Evolutionary conservation across 2,113 vertebrate species (phyloP), one percentile per base, ranked within the genome.

Genomic region (Penelope pileata): DNA sequence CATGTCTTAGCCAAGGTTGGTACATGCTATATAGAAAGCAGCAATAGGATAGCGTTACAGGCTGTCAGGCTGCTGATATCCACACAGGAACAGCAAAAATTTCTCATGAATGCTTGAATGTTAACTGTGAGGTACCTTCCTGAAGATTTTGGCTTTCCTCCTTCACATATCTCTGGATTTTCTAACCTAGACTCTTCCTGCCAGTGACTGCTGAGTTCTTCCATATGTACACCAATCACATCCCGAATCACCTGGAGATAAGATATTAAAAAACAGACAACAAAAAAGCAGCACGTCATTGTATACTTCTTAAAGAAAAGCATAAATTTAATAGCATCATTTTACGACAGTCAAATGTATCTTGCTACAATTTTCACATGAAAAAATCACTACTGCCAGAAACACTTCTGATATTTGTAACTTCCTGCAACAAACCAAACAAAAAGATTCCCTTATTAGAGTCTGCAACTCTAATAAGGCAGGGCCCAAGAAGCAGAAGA

Each of bases 151-250:
- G 93, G 94, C 82, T 94, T 98, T 17, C 93, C 96, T 16, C 91
- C 93, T 77, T 95, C 97, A 36, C 93, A 30, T 29, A 40, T 86
- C n/a, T 97, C 97, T 69, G 91, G 69, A 40, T 96, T 95, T 2
- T 97, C 97, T 93, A 97, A 43, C 81, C 63, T 96, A 3, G 62
- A 94, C 30, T 99, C 98, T 22, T 99, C 98, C 51, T 97, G 98
- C 99, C 99, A 99, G 32, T 99, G 98, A 78, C 95, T 97, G 90
- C 97, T 94, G n/a, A 99, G 98, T 78, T 99, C 99, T 73, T 97
- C 98, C 94, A 99, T 99, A 96, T 99, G 99, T 29, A 99, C 99
- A 32, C 94, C 97, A 83, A 99, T 99, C 77, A 99, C 99, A 83
- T 99, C 99, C 63, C 99, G 98, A 83, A 99, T 99, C 51, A 99